These are phyloP conservation scores for Cotesia glomerata DNA, from an alignment of 1,140 invertebrate genomes.

Conservation along the genomic window DNA sequence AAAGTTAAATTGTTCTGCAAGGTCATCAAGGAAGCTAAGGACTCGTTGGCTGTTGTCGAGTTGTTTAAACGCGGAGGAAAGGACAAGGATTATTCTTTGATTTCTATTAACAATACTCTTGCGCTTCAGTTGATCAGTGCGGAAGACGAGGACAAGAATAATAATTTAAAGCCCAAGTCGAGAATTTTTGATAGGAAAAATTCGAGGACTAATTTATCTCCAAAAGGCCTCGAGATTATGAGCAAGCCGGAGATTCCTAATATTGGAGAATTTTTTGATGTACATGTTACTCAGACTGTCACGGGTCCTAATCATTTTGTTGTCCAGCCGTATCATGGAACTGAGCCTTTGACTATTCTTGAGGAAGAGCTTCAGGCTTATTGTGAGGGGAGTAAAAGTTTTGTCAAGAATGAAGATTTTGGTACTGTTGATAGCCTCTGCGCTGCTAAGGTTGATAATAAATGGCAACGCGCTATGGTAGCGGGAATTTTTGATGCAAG, in stretches of 20 bases:
- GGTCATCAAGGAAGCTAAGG: constrained; percentile 38
- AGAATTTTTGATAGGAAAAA: constrained; percentile 39
- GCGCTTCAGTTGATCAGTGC: constrained; percentile 53
- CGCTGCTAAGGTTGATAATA: constrained; percentile 52
- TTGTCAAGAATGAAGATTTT: constrained; percentile 45
- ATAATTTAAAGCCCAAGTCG: constrained; percentile 29
- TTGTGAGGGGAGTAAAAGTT: constrained; percentile 57
- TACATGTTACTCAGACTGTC: constrained; percentile 64
- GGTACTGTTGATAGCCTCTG: constrained; percentile 62
- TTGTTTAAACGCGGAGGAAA: constrained; percentile 65
- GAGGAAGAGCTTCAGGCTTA: constrained; percentile 62
- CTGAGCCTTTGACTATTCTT: constrained; percentile 48
- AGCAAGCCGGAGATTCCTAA: constrained; percentile 53
- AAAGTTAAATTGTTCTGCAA: constrained; percentile 57
- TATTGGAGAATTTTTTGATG: constrained; percentile 63
- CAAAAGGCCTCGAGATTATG: constrained; percentile 31
- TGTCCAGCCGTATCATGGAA: constrained; percentile 48
- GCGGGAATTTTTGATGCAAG: constrained; percentile 43
- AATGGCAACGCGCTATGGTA: no score
- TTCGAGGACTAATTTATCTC: constrained; percentile 22
- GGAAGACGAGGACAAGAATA: constrained; percentile 40
- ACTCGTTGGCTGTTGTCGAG: constrained; percentile 61
- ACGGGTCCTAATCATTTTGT: constrained; percentile 69
- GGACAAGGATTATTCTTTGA: constrained; percentile 64
- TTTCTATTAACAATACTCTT: constrained; percentile 69